These are phyloP conservation scores for Nineta flava DNA, from an alignment of 2,888 invertebrate genomes.

Conservation along the genomic window DNA sequence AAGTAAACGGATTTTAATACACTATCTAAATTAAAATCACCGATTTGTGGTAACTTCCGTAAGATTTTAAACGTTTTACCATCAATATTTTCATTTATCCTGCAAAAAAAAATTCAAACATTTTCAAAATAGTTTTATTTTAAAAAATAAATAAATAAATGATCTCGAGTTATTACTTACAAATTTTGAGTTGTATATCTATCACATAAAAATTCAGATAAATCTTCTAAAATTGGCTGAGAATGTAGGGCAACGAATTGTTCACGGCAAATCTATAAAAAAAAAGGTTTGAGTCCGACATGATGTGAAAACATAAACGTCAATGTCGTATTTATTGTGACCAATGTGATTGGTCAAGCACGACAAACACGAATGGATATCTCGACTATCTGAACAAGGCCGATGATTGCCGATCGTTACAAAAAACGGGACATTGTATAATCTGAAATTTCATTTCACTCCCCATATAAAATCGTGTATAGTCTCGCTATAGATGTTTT, in stretches of 20 bases:
- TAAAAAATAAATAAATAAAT: too few species aligned
- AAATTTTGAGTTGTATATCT: constrained; percentile 46
- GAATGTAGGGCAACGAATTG: constrained; percentile 95
- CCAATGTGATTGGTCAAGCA: not conserved
- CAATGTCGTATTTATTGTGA: too few species aligned
- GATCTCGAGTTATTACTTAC: constrained; percentile 30
- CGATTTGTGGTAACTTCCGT: constrained; percentile 50
- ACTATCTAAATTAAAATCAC: constrained; percentile 56
- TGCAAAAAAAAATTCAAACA: constrained; percentile 28
- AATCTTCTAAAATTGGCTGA: constrained; percentile 75
- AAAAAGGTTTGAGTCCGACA: constrained; percentile 6
- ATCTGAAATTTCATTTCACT: too few species aligned
- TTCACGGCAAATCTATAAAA: constrained; percentile 74
- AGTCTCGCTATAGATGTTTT: too few species aligned
- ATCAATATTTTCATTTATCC: constrained; percentile 34
- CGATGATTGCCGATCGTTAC: too few species aligned
- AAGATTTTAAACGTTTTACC: constrained; percentile 45
- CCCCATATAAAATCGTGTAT: too few species aligned
- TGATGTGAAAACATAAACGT: too few species aligned
- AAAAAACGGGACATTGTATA: too few species aligned
- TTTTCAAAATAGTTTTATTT: not conserved
- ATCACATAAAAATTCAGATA: constrained; percentile 56
- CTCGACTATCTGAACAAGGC: too few species aligned
- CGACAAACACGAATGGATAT: too few species aligned
- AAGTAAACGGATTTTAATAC: constrained; percentile 71